Base-by-base conservation (phyloP, 2,113 vertebrate species). In the Electrona antarctica region DNA sequence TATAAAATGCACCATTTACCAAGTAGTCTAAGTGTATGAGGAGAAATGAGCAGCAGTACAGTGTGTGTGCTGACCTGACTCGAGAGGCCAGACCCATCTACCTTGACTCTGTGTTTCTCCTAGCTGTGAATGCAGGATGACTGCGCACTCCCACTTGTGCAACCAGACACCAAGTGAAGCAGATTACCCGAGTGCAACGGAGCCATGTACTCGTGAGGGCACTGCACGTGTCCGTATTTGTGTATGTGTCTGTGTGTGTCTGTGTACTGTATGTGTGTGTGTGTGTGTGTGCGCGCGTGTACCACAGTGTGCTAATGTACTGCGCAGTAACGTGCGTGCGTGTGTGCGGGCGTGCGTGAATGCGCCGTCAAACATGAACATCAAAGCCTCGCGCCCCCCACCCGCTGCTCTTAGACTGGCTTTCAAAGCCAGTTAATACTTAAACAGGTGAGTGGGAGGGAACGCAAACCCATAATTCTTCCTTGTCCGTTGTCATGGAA, bases 391-490 rank as follows among this genome's bases (percentile, higher is more conserved):
- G 11, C 21, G 14, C 69, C 70, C 63, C 69, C 63, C 78, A 71
- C 62, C 29, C 9, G 13, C 78, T 46, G 64, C 60, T 71, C 50
- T 57, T 62, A 13, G 28, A 57, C 51, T 73, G 15, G 60, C 75
- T 80, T 90, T 87, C 77, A 76, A 80, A 83, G 73, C 64, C 63
- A 56, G 81, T 83, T 91, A 88, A 90, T 90, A 74, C 76, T 88
- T 84, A 78, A 91, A 81, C 88, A 90, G 84, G 85, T 89, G 72
- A 88, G 80, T 12, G 21, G 82, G 85, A 80, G 87, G 59, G 47
- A 41, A 41, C 76, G 76, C 59, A 63, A 56, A 46, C 57, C 72
- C 67, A 64, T 82, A 75, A 85, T 76, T 88, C 78, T 6, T 77
- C 68, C 68, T 41, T 41, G 75, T 14, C 60, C 14, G 29, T 85